Conservation (phyloP, 2,888 invertebrate species). For the Mongoloraphidia duomilia region DNA sequence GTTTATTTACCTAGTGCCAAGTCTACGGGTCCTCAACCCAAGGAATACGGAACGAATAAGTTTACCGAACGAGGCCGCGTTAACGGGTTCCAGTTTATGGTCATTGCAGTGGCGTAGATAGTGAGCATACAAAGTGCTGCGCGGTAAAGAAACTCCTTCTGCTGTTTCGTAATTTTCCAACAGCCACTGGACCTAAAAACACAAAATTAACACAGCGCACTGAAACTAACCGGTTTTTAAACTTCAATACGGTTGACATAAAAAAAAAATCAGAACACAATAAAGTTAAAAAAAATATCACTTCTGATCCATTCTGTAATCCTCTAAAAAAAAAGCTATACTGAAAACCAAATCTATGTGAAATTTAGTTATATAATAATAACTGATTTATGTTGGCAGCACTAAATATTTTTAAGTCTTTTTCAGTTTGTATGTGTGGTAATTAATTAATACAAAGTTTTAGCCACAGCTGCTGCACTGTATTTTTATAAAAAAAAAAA, state of each 20-base stretch:
- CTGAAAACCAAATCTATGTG: too few species aligned
- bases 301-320: neutral
- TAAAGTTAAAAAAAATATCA: neutral
- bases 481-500: too few species aligned
- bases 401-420: too few species aligned
- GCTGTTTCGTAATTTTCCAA: conserved; percentile 97
- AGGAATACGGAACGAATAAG: conserved; percentile 95
- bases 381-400: too few species aligned
- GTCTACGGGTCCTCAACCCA: conserved; percentile 81
- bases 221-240: conserved; percentile 6
- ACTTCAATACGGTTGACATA: neutral
- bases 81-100: conserved; percentile 93
- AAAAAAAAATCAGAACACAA: neutral
- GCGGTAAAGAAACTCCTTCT: conserved; percentile 60
- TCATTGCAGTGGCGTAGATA: conserved; percentile 90
- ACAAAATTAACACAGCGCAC: conserved; percentile 1
- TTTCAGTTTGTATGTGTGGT: too few species aligned
- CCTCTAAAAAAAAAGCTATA: neutral
- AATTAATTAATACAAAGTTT: too few species aligned
- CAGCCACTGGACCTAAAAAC: conserved; percentile 73
- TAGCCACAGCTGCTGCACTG: too few species aligned
- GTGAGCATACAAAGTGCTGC: conserved; percentile 93
- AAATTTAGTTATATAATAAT: too few species aligned
- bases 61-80: conserved; percentile 99
- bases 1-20: conserved; percentile 67